A percentile compares a stretch with the other conserved stretches of the same genome.
Evolutionary conservation across 2,113 vertebrate genomes (phyloP).

Genomic region (Pampusana beccarii): DNA sequence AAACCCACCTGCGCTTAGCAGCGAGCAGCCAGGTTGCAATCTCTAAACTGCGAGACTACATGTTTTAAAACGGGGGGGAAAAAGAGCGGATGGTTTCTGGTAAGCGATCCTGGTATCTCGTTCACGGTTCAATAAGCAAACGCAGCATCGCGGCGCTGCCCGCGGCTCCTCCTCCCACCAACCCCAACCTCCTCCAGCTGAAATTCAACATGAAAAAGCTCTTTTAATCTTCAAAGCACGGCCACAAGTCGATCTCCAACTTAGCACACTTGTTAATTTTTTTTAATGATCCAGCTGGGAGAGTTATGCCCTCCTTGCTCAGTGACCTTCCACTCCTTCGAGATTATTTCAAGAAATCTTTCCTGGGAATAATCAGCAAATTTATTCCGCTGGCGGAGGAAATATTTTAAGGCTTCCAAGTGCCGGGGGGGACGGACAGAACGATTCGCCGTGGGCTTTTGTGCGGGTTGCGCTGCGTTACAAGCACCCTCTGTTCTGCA

Average conservation of each 20-base stretch:
- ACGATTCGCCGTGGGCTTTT: background rate
- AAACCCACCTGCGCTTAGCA: background rate
- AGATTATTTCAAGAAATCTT: conserved; percentile 31
- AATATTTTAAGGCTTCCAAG: background rate
- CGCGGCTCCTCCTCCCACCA: background rate
- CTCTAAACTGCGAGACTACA: background rate
- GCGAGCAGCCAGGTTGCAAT: background rate
- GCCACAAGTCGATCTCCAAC: conserved; percentile 51
- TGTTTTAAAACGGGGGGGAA: accelerated
- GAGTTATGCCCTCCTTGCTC: background rate
- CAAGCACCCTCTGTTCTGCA: background rate
- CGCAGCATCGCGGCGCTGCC: background rate
- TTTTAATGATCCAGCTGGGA: conserved; percentile 41
- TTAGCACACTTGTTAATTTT: conserved; percentile 41
- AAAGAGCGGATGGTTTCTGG: background rate
- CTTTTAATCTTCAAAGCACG: conserved; percentile 57
- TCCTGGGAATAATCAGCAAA: conserved; percentile 27
- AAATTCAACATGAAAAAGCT: background rate
- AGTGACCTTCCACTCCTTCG: conserved; percentile 20
- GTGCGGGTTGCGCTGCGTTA: background rate
- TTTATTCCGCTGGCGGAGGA: background rate
- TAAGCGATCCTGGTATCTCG: background rate
- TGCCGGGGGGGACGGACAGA: background rate
- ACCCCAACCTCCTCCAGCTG: background rate
- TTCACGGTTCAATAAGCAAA: background rate